These are phyloP conservation scores for Copidosoma floridanum DNA, from an alignment of 1,140 invertebrate species.

Conservation along the genomic window DNA sequence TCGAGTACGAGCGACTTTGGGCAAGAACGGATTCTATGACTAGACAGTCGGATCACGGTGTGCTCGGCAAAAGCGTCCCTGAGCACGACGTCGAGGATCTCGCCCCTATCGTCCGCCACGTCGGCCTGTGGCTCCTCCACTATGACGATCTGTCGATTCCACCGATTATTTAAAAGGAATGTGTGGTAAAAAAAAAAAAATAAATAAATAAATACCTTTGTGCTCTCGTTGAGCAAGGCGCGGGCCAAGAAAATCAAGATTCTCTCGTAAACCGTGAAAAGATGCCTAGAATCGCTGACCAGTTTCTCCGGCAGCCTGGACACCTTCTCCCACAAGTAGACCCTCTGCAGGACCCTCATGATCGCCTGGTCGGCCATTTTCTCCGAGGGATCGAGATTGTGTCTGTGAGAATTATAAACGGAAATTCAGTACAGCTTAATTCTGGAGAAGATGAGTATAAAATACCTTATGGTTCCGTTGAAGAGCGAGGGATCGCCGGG, in stretches of 20 bases:
- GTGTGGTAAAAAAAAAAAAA: not conserved
- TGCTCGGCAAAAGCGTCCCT: slow-evolving; percentile 29
- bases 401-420: not conserved
- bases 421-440: too few relatives aligned
- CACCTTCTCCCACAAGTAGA: slow-evolving; percentile 35
- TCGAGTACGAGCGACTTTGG: slow-evolving; percentile 15
- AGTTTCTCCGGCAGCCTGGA: slow-evolving; percentile 29
- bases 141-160: slow-evolving; percentile 6
- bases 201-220: slow-evolving; percentile 23
- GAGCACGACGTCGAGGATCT: slow-evolving; percentile 28
- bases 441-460: too few relatives aligned
- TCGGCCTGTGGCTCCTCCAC: slow-evolving; percentile 8
- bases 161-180: too few relatives aligned
- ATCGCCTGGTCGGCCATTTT: slow-evolving; percentile 24
- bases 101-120: not conserved
- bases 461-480: slow-evolving; percentile 30
- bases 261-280: slow-evolving; percentile 31
- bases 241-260: slow-evolving; percentile 33
- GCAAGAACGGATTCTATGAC: slow-evolving; percentile 25
- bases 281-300: slow-evolving; percentile 24
- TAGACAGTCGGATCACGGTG: slow-evolving; percentile 34
- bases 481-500: slow-evolving; percentile 31
- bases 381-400: slow-evolving; percentile 32
- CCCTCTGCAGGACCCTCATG: slow-evolving; percentile 29
- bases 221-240: slow-evolving; percentile 28